Percentiles rank a stretch among this genome's conserved stretches.
These are phyloP conservation scores for Tinamus major DNA, from an alignment of 2,797 vertebrate genomes.

Conservation along the genomic window DNA sequence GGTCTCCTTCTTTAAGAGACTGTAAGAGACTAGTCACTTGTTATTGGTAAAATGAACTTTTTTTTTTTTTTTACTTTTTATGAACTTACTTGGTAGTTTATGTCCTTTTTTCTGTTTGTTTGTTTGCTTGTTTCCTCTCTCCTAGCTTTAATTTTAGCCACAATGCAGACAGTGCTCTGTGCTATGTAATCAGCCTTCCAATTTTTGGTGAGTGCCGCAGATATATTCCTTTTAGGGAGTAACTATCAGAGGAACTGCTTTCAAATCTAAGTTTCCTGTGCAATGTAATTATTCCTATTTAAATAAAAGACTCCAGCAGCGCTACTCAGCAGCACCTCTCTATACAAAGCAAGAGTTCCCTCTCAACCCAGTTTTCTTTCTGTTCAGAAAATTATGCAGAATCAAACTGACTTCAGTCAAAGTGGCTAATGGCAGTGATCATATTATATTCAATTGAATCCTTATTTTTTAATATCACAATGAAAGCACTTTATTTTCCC, in stretches of 20 bases:
- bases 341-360: slow-evolving; percentile 35
- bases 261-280: slow-evolving; percentile 64
- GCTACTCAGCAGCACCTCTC: slow-evolving; percentile 43
- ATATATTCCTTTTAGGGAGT: slow-evolving; percentile 37
- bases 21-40: background rate
- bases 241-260: slow-evolving; percentile 67
- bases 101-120: background rate
- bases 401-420: slow-evolving; percentile 15
- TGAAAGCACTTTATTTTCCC: background rate
- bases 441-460: slow-evolving; percentile 34
- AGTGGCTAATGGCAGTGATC: slow-evolving; percentile 31
- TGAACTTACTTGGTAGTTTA: background rate
- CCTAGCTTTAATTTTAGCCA: slow-evolving; percentile 32
- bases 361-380: slow-evolving; percentile 48
- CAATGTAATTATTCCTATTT: slow-evolving; percentile 62
- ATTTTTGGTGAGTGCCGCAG: slow-evolving; percentile 30
- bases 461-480: slow-evolving; percentile 22
- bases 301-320: slow-evolving; percentile 56
- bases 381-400: slow-evolving; percentile 47
- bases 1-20: background rate
- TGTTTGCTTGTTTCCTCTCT: background rate
- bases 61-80: background rate
- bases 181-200: background rate
- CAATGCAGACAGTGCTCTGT: background rate
- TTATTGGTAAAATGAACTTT: background rate